These are phyloP conservation scores for Hypotaenidia okinawae DNA, from an alignment of 2,797 vertebrate species.

Conservation along the genomic window DNA sequence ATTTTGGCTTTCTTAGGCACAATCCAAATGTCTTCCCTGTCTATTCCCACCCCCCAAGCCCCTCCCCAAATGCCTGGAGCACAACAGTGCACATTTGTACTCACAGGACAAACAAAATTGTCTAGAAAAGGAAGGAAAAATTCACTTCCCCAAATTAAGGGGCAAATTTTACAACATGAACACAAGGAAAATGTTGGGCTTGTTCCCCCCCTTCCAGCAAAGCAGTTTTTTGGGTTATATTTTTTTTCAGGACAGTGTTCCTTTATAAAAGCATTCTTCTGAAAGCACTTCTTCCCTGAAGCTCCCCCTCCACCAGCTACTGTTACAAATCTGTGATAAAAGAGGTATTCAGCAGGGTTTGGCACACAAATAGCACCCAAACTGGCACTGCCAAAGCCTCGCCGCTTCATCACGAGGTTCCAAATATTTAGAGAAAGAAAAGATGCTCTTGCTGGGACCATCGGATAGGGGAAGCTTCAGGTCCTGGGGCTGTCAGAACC, in stretches of 20 bases:
- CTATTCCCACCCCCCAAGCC: no score
- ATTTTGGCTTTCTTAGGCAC: background rate
- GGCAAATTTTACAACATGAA: background rate
- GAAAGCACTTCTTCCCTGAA: slow-evolving; percentile 5
- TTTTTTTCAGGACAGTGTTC: background rate
- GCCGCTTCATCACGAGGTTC: background rate
- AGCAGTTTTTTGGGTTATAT: no score
- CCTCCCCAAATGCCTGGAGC: background rate
- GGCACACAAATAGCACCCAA: slow-evolving; percentile 19
- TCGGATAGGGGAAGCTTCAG: background rate
- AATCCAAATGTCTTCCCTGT: background rate
- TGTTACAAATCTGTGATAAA: slow-evolving; percentile 57
- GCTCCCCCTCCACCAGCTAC: slow-evolving; percentile 27
- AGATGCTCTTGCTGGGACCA: background rate
- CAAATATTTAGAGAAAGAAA: background rate
- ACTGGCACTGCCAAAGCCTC: background rate
- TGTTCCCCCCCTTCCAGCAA: background rate
- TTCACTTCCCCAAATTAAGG: background rate
- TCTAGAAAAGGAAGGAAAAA: slow-evolving; percentile 28
- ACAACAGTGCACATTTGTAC: background rate
- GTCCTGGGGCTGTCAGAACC: background rate
- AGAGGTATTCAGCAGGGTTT: slow-evolving; percentile 51
- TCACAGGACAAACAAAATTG: background rate
- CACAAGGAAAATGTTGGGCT: background rate
- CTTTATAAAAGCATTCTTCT: slow-evolving; percentile 36